These are phyloP conservation scores for Taurulus bubalis DNA, from an alignment of 2,113 vertebrate genomes.

Conservation along the genomic window DNA sequence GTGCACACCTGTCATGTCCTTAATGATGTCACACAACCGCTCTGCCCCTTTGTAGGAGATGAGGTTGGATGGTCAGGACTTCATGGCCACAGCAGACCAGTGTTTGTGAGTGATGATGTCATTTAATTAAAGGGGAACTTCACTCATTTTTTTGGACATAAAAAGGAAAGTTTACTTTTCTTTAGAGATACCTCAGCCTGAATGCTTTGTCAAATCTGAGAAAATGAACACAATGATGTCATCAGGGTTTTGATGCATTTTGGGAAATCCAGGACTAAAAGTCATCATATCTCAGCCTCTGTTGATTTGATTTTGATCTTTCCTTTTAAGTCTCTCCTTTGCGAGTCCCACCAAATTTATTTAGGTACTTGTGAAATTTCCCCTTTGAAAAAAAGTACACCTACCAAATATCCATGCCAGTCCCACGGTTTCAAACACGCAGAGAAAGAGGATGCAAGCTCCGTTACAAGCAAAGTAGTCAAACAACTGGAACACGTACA, in stretches of 20 bases:
- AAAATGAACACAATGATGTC: neutral
- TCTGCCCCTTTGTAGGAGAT: constrained; percentile 69
- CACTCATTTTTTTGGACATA: too few relatives aligned
- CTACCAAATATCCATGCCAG: constrained; percentile 83
- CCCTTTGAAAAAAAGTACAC: neutral
- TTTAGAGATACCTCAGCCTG: neutral
- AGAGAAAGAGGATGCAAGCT: constrained; percentile 79
- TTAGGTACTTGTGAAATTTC: neutral
- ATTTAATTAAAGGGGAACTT: too few relatives aligned
- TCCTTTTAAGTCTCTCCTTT: neutral
- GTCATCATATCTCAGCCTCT: neutral
- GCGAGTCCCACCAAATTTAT: neutral
- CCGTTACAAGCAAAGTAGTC: constrained; percentile 85
- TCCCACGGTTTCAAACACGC: constrained; percentile 77
- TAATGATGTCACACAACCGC: constrained; percentile 67
- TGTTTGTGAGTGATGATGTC: too few relatives aligned
- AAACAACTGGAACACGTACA: constrained; percentile 83
- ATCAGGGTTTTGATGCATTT: neutral
- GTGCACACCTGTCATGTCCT: constrained; percentile 78
- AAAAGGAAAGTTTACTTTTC: too few relatives aligned
- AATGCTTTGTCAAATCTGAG: neutral
- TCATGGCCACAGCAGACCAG: neutral
- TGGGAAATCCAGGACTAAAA: neutral
- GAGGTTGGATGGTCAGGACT: neutral
- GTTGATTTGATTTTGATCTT: neutral